Percentiles rank a stretch among this genome's conserved stretches.
Conservation (phyloP, 2,797 vertebrate species). For the Sparidentex hasta region DNA sequence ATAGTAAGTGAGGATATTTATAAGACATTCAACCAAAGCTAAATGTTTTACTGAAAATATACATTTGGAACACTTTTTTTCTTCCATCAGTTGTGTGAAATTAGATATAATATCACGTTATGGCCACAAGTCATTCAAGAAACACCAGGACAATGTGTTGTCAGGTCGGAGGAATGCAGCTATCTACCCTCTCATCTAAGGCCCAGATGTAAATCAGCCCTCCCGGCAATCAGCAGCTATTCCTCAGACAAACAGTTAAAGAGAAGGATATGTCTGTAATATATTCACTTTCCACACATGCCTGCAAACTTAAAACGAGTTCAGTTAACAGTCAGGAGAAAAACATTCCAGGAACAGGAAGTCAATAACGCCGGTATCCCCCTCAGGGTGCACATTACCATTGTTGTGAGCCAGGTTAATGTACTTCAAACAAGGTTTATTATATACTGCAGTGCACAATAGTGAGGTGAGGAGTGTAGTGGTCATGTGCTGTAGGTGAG, state of each 20-base stretch:
- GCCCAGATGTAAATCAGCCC: slow-evolving; percentile 21
- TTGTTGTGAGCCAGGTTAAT: slow-evolving; percentile 88
- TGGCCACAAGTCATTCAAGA: not conserved
- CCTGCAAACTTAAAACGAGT: slow-evolving; percentile 75
- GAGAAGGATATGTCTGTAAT: slow-evolving; percentile 50
- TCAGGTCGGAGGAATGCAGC: not conserved
- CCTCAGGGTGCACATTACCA: slow-evolving; percentile 83
- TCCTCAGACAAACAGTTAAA: slow-evolving; percentile 56
- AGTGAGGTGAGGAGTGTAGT: slow-evolving; percentile 70
- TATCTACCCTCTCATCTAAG: slow-evolving; percentile 17
- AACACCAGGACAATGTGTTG: slow-evolving; percentile 7
- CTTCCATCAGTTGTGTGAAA: not conserved
- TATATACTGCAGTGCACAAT: slow-evolving; percentile 80
- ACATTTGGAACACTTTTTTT: not conserved
- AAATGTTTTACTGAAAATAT: too few relatives aligned
- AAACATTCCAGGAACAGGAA: slow-evolving; percentile 82
- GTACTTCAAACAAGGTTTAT: slow-evolving; percentile 87
- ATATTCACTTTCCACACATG: slow-evolving; percentile 75
- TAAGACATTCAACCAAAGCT: not conserved
- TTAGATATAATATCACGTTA: not conserved
- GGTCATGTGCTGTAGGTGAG: slow-evolving; percentile 62
- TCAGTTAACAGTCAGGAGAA: slow-evolving; percentile 81
- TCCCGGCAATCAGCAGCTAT: slow-evolving; percentile 41
- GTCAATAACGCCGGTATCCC: slow-evolving; percentile 83
- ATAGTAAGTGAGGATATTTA: not conserved